phyloP scores from a whole-genome alignment of 53 echinoderm and acorn worm genomes.

The Arbacia lixula region DNA sequence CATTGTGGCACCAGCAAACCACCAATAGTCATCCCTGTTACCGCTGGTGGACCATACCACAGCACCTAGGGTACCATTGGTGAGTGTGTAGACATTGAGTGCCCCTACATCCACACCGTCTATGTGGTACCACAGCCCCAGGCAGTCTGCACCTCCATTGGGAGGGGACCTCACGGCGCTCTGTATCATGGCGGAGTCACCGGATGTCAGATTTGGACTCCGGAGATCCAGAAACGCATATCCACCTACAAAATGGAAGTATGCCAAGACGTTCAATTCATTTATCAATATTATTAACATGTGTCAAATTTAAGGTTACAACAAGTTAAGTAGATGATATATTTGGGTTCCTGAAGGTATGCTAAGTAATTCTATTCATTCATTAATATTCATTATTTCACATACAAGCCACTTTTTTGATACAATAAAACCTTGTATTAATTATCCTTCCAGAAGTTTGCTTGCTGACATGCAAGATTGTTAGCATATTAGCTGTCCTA shows the following conservation, averaged over 20 bases:
- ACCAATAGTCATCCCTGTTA: constrained; percentile 54
- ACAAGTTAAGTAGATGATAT: no score
- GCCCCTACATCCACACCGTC: constrained; percentile 68
- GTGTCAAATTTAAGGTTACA: not conserved
- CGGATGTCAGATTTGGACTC: not conserved
- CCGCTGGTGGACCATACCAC: constrained; percentile 30
- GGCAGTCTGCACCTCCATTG: constrained; percentile 68
- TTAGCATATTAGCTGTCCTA: no score
- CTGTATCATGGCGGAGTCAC: constrained; percentile 41
- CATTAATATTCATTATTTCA: no score
- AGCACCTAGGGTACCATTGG: constrained; percentile 47
- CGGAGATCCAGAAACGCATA: constrained; percentile 35
- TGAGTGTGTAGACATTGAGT: constrained; percentile 56
- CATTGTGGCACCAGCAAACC: constrained; percentile 51
- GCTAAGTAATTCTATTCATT: no score
- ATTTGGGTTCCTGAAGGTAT: no score
- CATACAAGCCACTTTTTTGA: no score
- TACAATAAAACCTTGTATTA: no score
- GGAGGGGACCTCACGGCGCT: constrained; percentile 50
- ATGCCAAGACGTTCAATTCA: no score
- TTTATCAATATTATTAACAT: no score
- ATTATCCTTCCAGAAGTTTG: no score
- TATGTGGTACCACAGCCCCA: constrained; percentile 87
- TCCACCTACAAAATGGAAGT: not conserved
- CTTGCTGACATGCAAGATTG: no score